Percentiles rank a stretch among this genome's conserved stretches.
Evolutionary conservation across 2,888 invertebrate genomes (phyloP).

Genomic region (Quadroppia sp.): DNA sequence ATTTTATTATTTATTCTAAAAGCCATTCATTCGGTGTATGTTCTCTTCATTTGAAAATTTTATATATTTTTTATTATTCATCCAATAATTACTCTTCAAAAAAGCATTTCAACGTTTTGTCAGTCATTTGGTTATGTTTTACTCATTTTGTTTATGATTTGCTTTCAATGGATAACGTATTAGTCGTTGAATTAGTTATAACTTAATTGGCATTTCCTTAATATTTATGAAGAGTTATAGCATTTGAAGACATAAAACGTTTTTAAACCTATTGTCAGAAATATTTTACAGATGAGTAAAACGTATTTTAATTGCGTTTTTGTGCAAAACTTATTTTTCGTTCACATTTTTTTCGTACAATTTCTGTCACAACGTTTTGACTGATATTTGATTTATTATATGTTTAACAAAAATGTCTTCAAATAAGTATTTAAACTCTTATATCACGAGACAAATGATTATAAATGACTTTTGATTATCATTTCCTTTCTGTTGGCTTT

Average conservation of each 20-base stretch:
- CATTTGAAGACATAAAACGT: background rate
- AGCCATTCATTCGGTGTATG: no score
- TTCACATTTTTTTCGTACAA: background rate
- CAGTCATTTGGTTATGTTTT: background rate
- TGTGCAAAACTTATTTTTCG: background rate
- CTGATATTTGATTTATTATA: background rate
- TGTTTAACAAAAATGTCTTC: background rate
- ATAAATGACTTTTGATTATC: conserved; percentile 2
- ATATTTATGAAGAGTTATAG: background rate
- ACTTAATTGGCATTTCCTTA: conserved; percentile 20
- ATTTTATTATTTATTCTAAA: background rate
- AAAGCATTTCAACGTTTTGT: background rate
- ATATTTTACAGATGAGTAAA: background rate
- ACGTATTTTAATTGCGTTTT: conserved; percentile 21
- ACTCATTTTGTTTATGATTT: background rate
- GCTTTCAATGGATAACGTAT: background rate
- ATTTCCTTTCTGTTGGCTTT: background rate
- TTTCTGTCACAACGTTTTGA: conserved; percentile 29
- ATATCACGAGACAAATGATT: conserved; percentile 24
- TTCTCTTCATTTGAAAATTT: no score
- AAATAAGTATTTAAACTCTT: conserved; percentile 18
- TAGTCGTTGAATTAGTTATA: background rate
- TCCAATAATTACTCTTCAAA: background rate
- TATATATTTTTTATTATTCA: background rate
- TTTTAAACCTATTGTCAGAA: background rate